Conservation (phyloP, 2,113 vertebrate species). For the Antigone vipio region DNA sequence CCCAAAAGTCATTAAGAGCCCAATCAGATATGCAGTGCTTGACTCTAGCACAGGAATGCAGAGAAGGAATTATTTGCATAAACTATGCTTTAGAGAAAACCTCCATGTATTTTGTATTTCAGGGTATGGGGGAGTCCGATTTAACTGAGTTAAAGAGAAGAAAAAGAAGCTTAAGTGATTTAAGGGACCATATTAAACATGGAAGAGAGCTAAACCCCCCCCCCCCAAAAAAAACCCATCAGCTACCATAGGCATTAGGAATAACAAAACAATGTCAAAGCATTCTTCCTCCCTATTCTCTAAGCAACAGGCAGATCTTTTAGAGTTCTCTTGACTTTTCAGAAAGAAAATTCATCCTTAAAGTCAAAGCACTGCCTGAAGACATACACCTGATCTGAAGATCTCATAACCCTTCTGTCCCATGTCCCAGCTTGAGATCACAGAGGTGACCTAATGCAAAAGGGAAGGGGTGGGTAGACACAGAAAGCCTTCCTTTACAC, state of each 20-base stretch:
- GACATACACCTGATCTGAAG: not conserved
- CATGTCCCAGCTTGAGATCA: not conserved
- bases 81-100: conserved; percentile 62
- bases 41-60: conserved; percentile 65
- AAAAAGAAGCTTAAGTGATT: conserved; percentile 20
- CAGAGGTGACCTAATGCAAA: not conserved
- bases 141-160: conserved; percentile 15
- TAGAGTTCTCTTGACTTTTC: not conserved
- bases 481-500: not conserved
- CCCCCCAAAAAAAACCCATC: not conserved
- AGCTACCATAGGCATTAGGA: not conserved
- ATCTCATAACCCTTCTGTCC: not conserved
- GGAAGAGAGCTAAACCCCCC: not conserved
- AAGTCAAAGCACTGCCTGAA: not conserved
- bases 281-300: not conserved
- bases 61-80: conserved; percentile 67
- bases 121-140: conserved; percentile 33
- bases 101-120: conserved; percentile 52
- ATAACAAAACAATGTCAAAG: conserved; percentile 8
- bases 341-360: not conserved
- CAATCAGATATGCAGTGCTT: conserved; percentile 65
- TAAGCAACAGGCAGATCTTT: conserved; percentile 7
- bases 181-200: not conserved
- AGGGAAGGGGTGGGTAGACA: not conserved
- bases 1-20: conserved; percentile 72